Percentiles rank a stretch among this genome's conserved stretches.
phyloP scores from a whole-genome alignment of 2,797 vertebrate species.

The Melanogrammus aeglefinus region DNA sequence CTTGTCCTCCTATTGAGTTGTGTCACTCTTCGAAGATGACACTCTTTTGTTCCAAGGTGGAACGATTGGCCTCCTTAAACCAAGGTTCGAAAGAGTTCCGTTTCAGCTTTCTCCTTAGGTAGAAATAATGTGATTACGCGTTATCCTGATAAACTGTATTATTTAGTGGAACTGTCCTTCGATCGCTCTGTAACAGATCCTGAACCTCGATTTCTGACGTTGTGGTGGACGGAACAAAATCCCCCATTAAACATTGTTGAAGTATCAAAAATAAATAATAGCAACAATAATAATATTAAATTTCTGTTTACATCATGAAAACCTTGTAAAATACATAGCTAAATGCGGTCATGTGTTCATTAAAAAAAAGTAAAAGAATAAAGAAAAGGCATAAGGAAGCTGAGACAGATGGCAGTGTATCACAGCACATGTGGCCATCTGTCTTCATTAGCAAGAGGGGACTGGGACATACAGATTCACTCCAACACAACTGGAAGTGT shows the following conservation, averaged over 20 bases:
- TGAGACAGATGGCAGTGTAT: neutral
- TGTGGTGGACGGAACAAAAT: too few relatives aligned
- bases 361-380: neutral
- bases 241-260: neutral
- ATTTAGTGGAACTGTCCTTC: neutral
- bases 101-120: neutral
- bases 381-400: neutral
- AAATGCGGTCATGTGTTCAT: neutral
- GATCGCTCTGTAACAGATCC: neutral
- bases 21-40: neutral
- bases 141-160: neutral
- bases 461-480: neutral
- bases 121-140: neutral
- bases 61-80: neutral
- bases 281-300: neutral
- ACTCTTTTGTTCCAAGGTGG: neutral
- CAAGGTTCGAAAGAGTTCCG: too few relatives aligned
- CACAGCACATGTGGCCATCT: too few relatives aligned
- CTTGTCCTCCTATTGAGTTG: neutral
- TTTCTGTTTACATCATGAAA: neutral
- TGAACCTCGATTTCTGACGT: neutral
- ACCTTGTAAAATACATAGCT: neutral
- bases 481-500: neutral
- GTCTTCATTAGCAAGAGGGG: neutral
- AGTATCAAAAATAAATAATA: conserved; percentile 12